A percentile compares a stretch with the other conserved stretches of the same genome.
Conservation (phyloP, 37 sponge, comb jelly and placozoan species). For the Mnemiopsis leidyi region DNA sequence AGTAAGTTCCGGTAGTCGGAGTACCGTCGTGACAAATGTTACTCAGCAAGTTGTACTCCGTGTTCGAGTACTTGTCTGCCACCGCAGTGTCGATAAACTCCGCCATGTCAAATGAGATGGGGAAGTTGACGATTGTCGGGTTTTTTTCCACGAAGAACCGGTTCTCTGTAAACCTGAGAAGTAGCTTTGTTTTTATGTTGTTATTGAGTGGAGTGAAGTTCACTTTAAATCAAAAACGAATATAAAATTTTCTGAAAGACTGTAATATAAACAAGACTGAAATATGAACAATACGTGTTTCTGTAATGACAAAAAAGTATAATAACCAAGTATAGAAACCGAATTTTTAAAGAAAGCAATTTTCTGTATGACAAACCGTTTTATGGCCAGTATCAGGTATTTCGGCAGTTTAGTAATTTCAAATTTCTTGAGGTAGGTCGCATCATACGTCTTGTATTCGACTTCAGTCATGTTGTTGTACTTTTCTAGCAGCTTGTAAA, state of each 20-base stretch:
- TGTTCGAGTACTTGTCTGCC: conserved; percentile 33
- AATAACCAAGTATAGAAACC: no score
- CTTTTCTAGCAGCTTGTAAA: conserved; percentile 13
- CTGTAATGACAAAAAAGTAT: no score
- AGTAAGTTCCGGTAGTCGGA: conserved; percentile 70
- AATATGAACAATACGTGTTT: no score
- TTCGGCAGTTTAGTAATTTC: conserved; percentile 90
- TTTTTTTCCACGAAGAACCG: conserved; percentile 97
- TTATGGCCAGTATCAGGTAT: conserved; percentile 77
- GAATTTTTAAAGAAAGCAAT: no score
- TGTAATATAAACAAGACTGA: no score
- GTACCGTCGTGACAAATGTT: conserved; percentile 97
- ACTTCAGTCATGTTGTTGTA: conserved; percentile 3
- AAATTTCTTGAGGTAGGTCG: conserved; percentile 83
- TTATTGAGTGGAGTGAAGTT: no score
- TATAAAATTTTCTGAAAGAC: no score
- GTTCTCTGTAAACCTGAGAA: conserved; percentile 88
- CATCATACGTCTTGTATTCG: conserved; percentile 90
- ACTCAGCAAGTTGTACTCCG: conserved; percentile 84
- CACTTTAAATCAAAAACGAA: no score
- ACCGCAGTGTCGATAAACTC: conserved; percentile 75
- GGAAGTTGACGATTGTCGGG: conserved; percentile 98
- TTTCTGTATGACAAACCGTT: conserved; percentile 30
- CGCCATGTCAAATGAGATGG: conserved; percentile 93
- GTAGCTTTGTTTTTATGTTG: no score